A percentile compares a stretch with the other conserved stretches of the same genome.
These are phyloP conservation scores for Ictalurus furcatus DNA, from an alignment of 2,113 vertebrate species.

Conservation along the genomic window DNA sequence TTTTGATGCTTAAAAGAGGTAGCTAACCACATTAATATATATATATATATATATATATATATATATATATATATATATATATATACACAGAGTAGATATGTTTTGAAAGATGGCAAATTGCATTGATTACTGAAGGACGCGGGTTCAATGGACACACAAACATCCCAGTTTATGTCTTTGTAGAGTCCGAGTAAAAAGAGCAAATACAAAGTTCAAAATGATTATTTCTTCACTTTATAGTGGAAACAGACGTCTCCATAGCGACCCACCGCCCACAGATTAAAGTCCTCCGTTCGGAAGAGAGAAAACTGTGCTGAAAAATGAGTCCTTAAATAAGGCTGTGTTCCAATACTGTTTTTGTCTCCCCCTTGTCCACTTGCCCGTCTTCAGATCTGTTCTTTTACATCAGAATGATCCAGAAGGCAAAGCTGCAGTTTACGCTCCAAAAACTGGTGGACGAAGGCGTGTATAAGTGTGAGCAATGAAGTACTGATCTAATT, in stretches of 20 bases:
- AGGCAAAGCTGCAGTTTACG: not conserved
- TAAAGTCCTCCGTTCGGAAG: not conserved
- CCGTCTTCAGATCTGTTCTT: not conserved
- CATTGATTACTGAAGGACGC: slow-evolving; percentile 1
- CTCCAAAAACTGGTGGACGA: not conserved
- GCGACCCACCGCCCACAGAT: not conserved
- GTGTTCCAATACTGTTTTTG: not conserved
- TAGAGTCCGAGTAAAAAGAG: not conserved
- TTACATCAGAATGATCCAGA: not conserved
- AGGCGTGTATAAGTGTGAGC: not conserved
- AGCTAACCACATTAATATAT: slow-evolving; percentile 27
- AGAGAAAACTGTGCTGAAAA: not conserved
- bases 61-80: too few species aligned
- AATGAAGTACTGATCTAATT: not conserved
- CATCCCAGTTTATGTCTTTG: not conserved
- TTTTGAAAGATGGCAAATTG: not conserved
- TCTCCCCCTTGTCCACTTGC: not conserved
- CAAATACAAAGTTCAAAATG: not conserved
- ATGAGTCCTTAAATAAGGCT: not conserved
- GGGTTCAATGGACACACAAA: not conserved
- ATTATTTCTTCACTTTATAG: not conserved
- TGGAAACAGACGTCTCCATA: not conserved
- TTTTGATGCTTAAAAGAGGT: slow-evolving; percentile 43
- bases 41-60: too few species aligned
- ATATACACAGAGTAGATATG: not conserved